Evolutionary conservation across 53 echinoderm and acorn worm genomes (phyloP), one percentile per base, ranked within the genome.

Genomic region (Zoroaster sp.): DNA sequence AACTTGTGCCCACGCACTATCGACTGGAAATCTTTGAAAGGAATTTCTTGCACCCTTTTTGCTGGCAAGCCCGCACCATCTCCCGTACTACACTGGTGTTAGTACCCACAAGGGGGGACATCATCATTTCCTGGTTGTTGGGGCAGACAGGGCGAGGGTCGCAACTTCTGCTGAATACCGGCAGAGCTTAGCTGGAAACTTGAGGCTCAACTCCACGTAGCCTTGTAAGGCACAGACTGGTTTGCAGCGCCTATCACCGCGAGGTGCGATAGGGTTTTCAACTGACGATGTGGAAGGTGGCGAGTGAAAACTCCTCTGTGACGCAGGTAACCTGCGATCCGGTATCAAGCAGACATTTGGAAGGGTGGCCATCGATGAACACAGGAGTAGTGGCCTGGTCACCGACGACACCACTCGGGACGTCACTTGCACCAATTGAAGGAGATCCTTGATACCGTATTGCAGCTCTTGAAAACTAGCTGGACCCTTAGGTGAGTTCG

Each of bases 71-170:
- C 34, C 52, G 65, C 63, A 78, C 35, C 70, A 93, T 75, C 1
- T 65, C 40, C 7, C 54, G 74, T 0, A 94, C 74, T 5, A 93
- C 40, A 18, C 72, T 88, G 14, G 91, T 91, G 78, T 94, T 94
- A 49, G 91, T 94, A 0, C 94, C 94, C 0, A 94, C 55, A 8
- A 94, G 88, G 1, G 45, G 45, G 45, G 45, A 44, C 45, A 44
- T 44, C 45, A 44, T 44, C 45, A 9, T 44, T 53, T 53, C 21
- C 53, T 20, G 53, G 21, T 21, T 1, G 4, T 2, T 3, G 1
- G 53, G 53, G n/a, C 53, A 53, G 18, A 53, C 66, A 66, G 39
- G n/a, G 81, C 66, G 0, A 80, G 81, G 2, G 81, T 80, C 2
- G 0, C 23, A 39, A 18, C 81, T 12, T 80, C 63, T n/a, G n/a